A percentile compares a stretch with the other conserved stretches of the same genome.
Evolutionary conservation across 2,113 vertebrate species (phyloP).

Genomic region (Psilopogon haemacephalus): DNA sequence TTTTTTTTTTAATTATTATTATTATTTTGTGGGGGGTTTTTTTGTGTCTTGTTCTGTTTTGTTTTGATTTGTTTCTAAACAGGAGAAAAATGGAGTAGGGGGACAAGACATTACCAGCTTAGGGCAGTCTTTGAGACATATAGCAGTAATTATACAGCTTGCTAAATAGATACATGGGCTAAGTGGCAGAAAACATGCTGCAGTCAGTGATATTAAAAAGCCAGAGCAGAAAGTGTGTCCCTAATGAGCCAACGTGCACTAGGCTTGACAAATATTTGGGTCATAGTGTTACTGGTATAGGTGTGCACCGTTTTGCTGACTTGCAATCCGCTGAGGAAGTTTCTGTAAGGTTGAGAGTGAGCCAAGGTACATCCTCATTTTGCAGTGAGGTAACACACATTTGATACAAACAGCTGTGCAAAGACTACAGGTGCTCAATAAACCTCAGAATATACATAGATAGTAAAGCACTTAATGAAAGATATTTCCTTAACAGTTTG

Average conservation of each 20-base stretch:
- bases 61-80: not conserved
- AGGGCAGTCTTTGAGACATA: not conserved
- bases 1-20: no score
- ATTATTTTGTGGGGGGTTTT: no score
- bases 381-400: slow-evolving; percentile 19
- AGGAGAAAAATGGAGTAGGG: not conserved
- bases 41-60: no score
- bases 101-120: not conserved
- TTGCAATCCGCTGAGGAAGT: not conserved
- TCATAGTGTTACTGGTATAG: not conserved
- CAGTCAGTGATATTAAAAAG: slow-evolving; percentile 12
- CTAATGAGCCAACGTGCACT: not conserved
- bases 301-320: not conserved
- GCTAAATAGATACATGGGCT: not conserved
- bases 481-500: not conserved
- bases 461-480: not conserved
- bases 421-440: not conserved
- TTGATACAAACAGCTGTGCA: not conserved
- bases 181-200: not conserved
- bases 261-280: slow-evolving; percentile 50
- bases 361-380: slow-evolving; percentile 12
- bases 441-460: not conserved
- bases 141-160: not conserved
- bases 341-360: not conserved
- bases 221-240: slow-evolving; percentile 26